These are phyloP conservation scores for Crotalus helleri DNA, from an alignment of 2,113 vertebrate species.

Conservation along the genomic window DNA sequence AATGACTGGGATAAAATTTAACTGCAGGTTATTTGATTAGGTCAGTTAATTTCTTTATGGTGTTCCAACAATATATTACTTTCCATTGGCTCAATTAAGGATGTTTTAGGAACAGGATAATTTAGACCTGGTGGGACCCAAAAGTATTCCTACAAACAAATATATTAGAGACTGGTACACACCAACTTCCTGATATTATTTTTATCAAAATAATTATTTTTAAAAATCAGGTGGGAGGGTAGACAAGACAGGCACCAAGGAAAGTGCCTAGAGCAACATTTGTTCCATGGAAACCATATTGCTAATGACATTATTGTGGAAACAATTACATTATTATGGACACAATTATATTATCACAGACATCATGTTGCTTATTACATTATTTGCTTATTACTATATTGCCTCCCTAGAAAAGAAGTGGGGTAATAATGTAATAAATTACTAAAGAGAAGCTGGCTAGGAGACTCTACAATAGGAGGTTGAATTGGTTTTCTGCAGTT, in stretches of 20 bases:
- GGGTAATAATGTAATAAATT: background rate
- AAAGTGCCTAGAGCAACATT: background rate
- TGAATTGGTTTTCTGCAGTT: background rate
- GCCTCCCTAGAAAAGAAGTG: background rate
- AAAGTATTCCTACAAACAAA: background rate
- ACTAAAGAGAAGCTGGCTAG: background rate
- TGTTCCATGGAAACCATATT: background rate
- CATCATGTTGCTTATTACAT: background rate
- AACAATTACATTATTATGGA: background rate
- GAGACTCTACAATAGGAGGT: background rate
- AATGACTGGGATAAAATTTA: background rate
- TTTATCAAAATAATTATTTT: background rate
- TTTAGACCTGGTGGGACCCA: background rate
- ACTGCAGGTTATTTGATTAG: background rate
- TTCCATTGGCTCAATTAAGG: background rate
- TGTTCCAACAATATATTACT: background rate
- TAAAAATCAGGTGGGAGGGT: background rate
- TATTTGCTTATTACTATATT: background rate
- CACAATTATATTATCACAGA: background rate
- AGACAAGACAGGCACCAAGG: background rate
- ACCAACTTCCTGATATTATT: background rate
- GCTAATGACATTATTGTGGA: background rate
- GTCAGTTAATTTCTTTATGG: background rate
- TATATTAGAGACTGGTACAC: background rate
- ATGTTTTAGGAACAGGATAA: background rate